Evolutionary conservation across 2,113 vertebrate genomes (phyloP).

Genomic region (Siniperca chuatsi): DNA sequence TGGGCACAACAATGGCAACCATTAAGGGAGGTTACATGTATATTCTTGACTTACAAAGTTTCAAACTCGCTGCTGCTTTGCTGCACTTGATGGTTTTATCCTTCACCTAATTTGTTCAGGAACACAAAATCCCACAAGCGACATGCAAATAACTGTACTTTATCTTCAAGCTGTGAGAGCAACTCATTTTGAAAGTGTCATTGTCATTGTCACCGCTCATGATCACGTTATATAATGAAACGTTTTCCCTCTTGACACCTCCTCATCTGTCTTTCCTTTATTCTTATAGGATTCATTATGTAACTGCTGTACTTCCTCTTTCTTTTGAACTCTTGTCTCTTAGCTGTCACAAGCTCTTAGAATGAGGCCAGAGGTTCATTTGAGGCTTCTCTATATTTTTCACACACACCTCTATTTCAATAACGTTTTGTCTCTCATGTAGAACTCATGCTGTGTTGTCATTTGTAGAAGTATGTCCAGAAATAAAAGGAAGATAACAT

Average conservation of each 20-base stretch:
- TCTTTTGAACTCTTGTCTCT: conserved; percentile 27
- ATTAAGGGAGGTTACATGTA: background rate
- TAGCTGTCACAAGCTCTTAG: conserved; percentile 36
- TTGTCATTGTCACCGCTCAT: background rate
- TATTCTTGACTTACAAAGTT: background rate
- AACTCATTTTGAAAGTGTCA: conserved; percentile 22
- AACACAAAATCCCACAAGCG: conserved; percentile 16
- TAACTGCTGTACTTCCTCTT: conserved; percentile 17
- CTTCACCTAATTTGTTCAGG: conserved; percentile 18
- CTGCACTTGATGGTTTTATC: conserved; percentile 23
- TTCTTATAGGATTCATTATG: conserved; percentile 37
- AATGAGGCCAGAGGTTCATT: conserved; percentile 46
- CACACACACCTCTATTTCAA: background rate
- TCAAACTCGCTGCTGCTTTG: background rate
- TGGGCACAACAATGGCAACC: background rate
- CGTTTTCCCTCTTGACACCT: conserved; percentile 23
- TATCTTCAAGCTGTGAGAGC: conserved; percentile 1
- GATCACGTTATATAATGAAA: conserved; percentile 26
- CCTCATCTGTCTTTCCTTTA: conserved; percentile 21
- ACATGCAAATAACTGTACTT: background rate
- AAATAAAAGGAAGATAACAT: background rate
- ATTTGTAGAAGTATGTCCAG: background rate
- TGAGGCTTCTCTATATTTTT: conserved; percentile 1
- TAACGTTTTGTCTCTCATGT: background rate
- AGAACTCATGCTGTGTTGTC: background rate